Percentiles rank a stretch among this genome's conserved stretches.
phyloP scores from a whole-genome alignment of 2,113 vertebrate species.

The Dipodomys ordii region DNA sequence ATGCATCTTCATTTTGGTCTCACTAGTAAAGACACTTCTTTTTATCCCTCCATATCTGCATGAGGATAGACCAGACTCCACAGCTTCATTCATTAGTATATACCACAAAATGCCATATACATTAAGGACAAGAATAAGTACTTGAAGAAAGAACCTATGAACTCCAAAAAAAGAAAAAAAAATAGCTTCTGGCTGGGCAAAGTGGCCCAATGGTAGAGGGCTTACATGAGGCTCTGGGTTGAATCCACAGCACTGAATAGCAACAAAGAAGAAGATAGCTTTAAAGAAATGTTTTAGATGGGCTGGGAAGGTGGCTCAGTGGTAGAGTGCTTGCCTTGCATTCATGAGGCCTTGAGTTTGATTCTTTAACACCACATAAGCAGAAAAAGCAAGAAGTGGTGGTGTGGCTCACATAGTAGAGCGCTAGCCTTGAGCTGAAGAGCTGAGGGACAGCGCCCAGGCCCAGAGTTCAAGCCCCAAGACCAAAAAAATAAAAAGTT shows the following conservation, averaged over 20 bases:
- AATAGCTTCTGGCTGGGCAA: background rate
- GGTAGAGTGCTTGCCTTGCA: too few relatives aligned
- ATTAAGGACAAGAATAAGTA: background rate
- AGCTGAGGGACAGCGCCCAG: too few relatives aligned
- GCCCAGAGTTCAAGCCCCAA: too few relatives aligned
- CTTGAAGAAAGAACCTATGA: background rate
- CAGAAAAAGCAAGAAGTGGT: too few relatives aligned
- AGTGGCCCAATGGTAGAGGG: background rate
- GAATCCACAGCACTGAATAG: background rate
- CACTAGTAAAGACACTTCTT: background rate
- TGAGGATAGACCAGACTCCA: background rate
- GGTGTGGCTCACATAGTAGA: too few relatives aligned
- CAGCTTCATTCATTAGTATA: background rate
- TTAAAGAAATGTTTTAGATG: too few relatives aligned
- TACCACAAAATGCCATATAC: background rate
- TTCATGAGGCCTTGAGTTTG: too few relatives aligned
- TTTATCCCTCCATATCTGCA: background rate
- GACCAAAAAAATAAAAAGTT: too few relatives aligned
- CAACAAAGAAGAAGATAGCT: background rate
- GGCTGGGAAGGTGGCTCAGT: too few relatives aligned
- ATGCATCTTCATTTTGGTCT: background rate
- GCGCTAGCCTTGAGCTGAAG: too few relatives aligned
- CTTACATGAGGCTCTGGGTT: background rate
- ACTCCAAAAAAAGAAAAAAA: background rate
- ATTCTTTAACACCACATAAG: too few relatives aligned